phyloP scores from a whole-genome alignment of 2,113 vertebrate species.

The Octodon degus region DNA sequence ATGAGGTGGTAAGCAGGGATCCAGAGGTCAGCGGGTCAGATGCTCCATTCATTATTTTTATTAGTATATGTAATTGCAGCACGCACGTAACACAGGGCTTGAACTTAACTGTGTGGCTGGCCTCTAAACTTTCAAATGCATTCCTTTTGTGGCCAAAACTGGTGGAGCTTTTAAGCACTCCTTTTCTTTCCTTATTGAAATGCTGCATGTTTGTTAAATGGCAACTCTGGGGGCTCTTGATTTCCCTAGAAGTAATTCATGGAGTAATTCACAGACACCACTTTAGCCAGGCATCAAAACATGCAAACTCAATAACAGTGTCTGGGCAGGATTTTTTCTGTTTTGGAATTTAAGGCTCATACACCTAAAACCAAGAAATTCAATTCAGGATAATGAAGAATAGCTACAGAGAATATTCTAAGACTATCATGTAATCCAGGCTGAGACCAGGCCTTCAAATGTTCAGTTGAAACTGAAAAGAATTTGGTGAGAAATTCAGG shows the following conservation, averaged over 20 bases:
- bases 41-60: conserved; percentile 46
- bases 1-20: not conserved
- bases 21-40: conserved; percentile 20
- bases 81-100: not conserved
- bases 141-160: conserved; percentile 48
- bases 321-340: conserved; percentile 1
- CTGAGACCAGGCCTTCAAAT: not conserved
- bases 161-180: not conserved
- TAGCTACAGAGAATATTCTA: not conserved
- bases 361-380: conserved; percentile 38
- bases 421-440: not conserved
- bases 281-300: conserved; percentile 38
- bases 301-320: conserved; percentile 44
- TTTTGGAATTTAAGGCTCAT: conserved; percentile 58
- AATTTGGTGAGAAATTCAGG: not conserved
- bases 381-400: conserved; percentile 23
- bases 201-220: not conserved
- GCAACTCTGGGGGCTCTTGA: conserved; percentile 23
- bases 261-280: conserved; percentile 20
- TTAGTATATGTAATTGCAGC: not conserved
- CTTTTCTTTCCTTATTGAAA: not conserved
- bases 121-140: not conserved
- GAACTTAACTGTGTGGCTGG: not conserved
- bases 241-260: conserved; percentile 12
- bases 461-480: conserved; percentile 31